Base-by-base conservation (phyloP, 2,113 vertebrate genomes). In the Lanius ludovicianus region DNA sequence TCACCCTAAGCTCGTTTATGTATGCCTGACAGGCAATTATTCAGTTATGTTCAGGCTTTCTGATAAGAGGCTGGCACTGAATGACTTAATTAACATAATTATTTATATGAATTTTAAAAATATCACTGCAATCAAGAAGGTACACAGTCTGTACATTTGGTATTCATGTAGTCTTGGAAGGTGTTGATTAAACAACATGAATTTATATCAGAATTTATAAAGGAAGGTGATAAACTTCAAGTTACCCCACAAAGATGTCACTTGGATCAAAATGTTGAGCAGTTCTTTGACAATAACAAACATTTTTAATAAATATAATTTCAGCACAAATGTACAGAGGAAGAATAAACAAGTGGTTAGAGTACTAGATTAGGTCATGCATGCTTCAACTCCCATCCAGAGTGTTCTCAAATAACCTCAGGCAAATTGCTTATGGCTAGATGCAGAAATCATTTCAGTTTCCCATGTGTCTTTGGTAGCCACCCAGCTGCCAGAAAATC, bases 41-140 rank as follows among this genome's bases (percentile, higher is more conserved):
- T 96, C 57, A 89, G 84, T 86, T 84, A 74, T 70, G 67, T 91
- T 95, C 76, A 94, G 94, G 47, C 68, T 92, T 96, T 97, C 94
- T 1, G 7, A 92, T 94, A 96, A 95, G 76, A 95, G 35, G 76
- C 56, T 98, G 92, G 53, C 69, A 94, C 23, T 83, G 84, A 97
- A 96, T 96, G 67, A 95, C 96, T 98, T 97, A 97, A 98, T 98
- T 97, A 98, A 95, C 95, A 93, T 97, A 98, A 98, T 98, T 97
- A 96, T 97, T 97, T 90, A 94, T 97, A 96, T 69, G 42, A 96
- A 95, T 92, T 94, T 98, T 97, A 90, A 97, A 98, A 98, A 98
- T 97, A 97, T 78, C 96, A 97, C 63, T 46, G 96, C 90, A 98
- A 96, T 98, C 97, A 98, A 97, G 91, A 96, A 94, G 80, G 86